Evolutionary conservation across 2,888 invertebrate species (phyloP).

Genomic region (Strigamia crassipes): DNA sequence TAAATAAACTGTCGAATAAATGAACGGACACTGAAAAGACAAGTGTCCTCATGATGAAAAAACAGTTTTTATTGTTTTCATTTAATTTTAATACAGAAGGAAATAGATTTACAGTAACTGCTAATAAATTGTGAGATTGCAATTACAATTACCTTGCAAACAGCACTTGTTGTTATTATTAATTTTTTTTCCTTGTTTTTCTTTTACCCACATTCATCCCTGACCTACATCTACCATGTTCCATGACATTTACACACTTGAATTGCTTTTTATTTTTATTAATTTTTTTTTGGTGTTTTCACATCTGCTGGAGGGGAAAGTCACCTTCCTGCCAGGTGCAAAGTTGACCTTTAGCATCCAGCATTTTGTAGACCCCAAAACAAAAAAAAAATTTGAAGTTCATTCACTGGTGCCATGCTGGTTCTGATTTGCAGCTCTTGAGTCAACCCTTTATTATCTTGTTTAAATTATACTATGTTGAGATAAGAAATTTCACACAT

Average conservation of each 20-base stretch:
- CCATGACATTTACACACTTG: slow-evolving; percentile 30
- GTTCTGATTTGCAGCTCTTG: background rate
- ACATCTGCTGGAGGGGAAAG: slow-evolving; percentile 2
- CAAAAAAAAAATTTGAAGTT: background rate
- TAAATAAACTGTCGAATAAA: no score
- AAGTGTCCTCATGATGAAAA: no score
- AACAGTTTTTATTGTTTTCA: no score
- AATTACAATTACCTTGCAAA: background rate
- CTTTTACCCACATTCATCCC: background rate
- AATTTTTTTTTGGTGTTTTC: background rate
- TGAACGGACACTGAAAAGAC: no score
- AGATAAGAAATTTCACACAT: background rate
- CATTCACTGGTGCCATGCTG: slow-evolving; percentile 17
- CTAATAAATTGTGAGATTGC: background rate
- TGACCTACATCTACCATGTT: slow-evolving; percentile 1
- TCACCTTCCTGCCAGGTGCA: slow-evolving; percentile 5
- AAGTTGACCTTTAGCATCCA: background rate
- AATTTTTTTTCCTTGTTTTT: slow-evolving; percentile 4
- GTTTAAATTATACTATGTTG: slow-evolving; percentile 1
- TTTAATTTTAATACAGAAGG: no score
- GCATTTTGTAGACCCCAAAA: background rate
- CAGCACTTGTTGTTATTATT: background rate
- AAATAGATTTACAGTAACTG: background rate
- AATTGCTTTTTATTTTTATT: background rate
- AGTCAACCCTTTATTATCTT: background rate